Evolutionary conservation across 2,113 vertebrate genomes (phyloP).

Genomic region (Pteruthius melanotis): DNA sequence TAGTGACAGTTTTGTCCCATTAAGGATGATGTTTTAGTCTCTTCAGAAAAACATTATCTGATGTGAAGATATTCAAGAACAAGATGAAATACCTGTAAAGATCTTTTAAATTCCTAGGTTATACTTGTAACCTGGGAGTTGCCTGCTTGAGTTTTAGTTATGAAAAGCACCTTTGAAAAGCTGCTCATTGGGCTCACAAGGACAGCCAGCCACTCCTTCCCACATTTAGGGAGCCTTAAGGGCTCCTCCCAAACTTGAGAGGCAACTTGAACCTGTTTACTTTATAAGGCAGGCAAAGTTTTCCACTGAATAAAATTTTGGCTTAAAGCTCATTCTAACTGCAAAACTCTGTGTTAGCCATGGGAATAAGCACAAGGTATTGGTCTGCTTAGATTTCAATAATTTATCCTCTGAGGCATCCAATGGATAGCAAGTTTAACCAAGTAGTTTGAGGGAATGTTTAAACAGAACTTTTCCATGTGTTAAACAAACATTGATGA

Average conservation of each 20-base stretch:
- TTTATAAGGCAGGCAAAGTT: constrained; percentile 8
- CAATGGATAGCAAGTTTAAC: constrained; percentile 38
- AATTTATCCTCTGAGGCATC: constrained; percentile 48
- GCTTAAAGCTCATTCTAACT: constrained; percentile 21
- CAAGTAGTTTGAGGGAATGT: constrained; percentile 48
- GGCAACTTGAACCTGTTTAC: not conserved
- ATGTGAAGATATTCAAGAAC: not conserved
- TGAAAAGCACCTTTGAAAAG: not conserved
- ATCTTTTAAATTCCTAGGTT: not conserved
- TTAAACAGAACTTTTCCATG: constrained; percentile 50
- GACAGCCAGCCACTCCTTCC: not conserved
- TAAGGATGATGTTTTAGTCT: not conserved
- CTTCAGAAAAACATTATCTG: not conserved
- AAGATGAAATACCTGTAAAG: not conserved
- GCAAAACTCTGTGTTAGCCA: constrained; percentile 41
- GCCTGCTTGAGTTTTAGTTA: not conserved
- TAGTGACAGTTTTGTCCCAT: not conserved
- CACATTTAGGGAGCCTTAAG: not conserved
- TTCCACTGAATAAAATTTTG: constrained; percentile 30
- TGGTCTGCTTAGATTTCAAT: constrained; percentile 58
- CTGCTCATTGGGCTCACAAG: not conserved
- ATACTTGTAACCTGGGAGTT: not conserved
- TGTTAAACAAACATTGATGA: constrained; percentile 46
- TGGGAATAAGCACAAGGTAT: constrained; percentile 57
- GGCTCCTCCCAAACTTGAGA: not conserved